Conservation (phyloP, 53 echinoderm and acorn worm species). For the Echinarachnius parma region DNA sequence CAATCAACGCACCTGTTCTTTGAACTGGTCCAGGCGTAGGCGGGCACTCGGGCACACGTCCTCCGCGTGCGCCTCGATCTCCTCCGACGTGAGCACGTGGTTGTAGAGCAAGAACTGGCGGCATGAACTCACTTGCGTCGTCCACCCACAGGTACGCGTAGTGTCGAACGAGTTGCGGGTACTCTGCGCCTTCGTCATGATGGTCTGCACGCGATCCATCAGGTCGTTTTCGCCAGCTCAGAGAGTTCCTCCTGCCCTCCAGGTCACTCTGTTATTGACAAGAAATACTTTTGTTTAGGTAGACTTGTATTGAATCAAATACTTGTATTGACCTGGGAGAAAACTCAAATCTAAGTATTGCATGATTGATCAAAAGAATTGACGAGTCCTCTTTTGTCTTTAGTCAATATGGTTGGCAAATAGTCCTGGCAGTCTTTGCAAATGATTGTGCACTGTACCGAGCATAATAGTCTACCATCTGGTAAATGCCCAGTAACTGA, state of each 20-base stretch:
- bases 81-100: slow-evolving; percentile 95
- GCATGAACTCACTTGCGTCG: slow-evolving; percentile 98
- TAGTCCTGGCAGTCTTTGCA: too few relatives aligned
- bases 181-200: slow-evolving; percentile 98
- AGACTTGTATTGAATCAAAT: too few relatives aligned
- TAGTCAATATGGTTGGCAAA: too few relatives aligned
- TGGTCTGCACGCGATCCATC: slow-evolving; percentile 92
- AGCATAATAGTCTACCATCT: too few relatives aligned
- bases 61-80: slow-evolving; percentile 98
- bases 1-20: slow-evolving; percentile 75
- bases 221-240: slow-evolving; percentile 92
- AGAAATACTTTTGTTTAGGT: background rate
- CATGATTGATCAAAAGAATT: too few relatives aligned
- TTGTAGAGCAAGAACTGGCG: slow-evolving; percentile 98
- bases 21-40: slow-evolving; percentile 90
- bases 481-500: too few relatives aligned
- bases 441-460: too few relatives aligned
- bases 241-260: slow-evolving; percentile 92
- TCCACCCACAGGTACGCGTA: slow-evolving; percentile 99
- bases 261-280: slow-evolving; percentile 72
- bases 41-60: slow-evolving; percentile 93
- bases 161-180: slow-evolving; percentile 94
- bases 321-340: too few relatives aligned
- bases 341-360: too few relatives aligned
- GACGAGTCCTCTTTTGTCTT: too few relatives aligned